Base-by-base conservation (phyloP, 1,140 invertebrate species). In the Brachionus manjavacas region DNA sequence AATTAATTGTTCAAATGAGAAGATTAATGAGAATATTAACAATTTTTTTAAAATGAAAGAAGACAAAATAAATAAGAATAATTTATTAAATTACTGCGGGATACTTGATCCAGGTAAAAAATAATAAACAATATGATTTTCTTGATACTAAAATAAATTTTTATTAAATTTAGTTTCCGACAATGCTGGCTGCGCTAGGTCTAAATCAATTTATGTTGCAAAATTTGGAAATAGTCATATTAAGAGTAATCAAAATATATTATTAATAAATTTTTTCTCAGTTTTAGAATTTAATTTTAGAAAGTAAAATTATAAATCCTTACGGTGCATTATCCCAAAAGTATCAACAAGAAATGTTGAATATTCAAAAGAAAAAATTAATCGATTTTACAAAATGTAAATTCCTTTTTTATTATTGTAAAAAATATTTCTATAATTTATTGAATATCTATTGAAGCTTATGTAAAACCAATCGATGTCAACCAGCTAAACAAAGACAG, bases 171-270 rank as follows among this genome's bases (percentile, higher is more conserved):
- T 9, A 81, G 79, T 8, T 9, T 64, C 79, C 20, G 79, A 81
- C 12, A 81, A 7, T 64, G 52, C n/a, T 41, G 79, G 79, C 11
- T 60, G 52, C 41, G 79, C 52, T 2, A 9, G 79, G 11, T 60
- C 64, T 3, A 81, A 81, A 4, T 81, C 79, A 60, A 81, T 81
- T 28, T 81, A 81, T 60, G 79, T 81, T 1, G 52, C 79, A 23
- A 81, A 81, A 81, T 81, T 64, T 16, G 79, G 64, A 68, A 81
- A 81, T 20, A 81, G 79, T 43, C 79, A 81, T 23, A 81, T 81
- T 3, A 81, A 64, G 66, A 81, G 79, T 81, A 43, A 39, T n/a
- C 23, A 79, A 49, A 20, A 25, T 23, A 60, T 25, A 23, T 46
- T 2, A 20, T 52, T 43, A 2, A 3, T n/a, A 43, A 31, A 14